phyloP scores from a whole-genome alignment of 2,113 vertebrate species.

The Chionodraco myersi region DNA sequence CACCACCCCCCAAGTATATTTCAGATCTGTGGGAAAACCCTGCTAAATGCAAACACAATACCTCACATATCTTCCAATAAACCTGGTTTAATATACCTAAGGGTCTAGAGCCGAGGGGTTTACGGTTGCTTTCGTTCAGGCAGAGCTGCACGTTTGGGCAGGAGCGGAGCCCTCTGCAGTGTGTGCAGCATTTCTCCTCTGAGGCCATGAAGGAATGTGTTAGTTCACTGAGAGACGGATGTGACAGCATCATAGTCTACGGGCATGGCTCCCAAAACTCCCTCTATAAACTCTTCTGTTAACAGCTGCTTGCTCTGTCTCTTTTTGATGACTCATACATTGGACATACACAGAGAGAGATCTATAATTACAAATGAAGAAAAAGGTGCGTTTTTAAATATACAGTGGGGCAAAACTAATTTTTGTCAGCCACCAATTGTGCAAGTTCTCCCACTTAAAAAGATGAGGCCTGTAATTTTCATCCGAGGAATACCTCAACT shows the following conservation, averaged over 20 bases:
- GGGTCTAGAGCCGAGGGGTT: not conserved
- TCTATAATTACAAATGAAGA: not conserved
- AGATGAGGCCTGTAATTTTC: no score
- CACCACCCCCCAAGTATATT: no score
- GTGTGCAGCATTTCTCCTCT: constrained; percentile 10
- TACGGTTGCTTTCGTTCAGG: not conserved
- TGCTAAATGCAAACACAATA: no score
- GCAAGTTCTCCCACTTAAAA: no score
- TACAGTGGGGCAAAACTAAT: no score
- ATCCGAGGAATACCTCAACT: no score
- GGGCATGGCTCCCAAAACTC: not conserved
- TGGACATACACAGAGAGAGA: not conserved
- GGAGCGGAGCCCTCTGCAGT: constrained; percentile 3
- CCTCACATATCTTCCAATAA: no score
- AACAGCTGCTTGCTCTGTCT: not conserved
- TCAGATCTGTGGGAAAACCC: not conserved
- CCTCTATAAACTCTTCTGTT: not conserved
- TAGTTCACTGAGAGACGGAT: constrained; percentile 52
- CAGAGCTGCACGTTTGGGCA: constrained; percentile 26
- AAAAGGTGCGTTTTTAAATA: not conserved
- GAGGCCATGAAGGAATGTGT: constrained; percentile 68
- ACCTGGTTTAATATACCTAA: not conserved
- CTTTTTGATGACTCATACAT: not conserved
- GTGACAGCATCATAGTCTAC: constrained; percentile 26
- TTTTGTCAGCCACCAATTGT: no score